Evolutionary conservation across 2,888 invertebrate species (phyloP), one percentile per base, ranked within the genome.

Genomic region (Caradrina kadenii): DNA sequence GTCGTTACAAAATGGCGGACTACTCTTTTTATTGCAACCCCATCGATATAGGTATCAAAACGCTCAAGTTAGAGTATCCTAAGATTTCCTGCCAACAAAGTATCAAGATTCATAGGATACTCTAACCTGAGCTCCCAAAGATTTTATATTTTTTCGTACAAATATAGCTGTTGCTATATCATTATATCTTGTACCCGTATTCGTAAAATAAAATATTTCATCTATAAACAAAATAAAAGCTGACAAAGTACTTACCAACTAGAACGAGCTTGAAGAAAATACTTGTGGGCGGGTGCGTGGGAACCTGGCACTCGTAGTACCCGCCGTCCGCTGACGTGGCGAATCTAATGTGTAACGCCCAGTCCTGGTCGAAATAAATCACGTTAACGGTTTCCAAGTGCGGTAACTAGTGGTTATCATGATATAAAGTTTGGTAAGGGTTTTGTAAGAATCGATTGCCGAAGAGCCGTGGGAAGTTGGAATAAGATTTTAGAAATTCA

Each of bases 271-370:
- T 96, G 84, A 97, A 96, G 91, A 96, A 97, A 86, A 97, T 96
- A 86, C 97, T 97, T 13, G 96, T 96, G 55, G 97, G 97, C 10
- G 97, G 97, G 89, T 97, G 97, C 13, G 97, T 97, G 8, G 97
- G 97, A 63, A 97, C 96, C 91, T 97, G 97, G 87, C 97, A 97
- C 90, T 97, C 97, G 86, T 97, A 97, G 83, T 97, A 94, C 0
- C 97, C 97, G 13, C 95, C 97, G 83, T 97, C 97, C n/a, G 95
- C 96, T 56, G 96, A 95, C 78, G 96, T 96, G 0, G 96, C 96
- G 86, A 96, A 97, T 73, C 96, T 92, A 83, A 97, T 96, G 87
- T 97, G 97, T 39, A 97, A 91, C 66, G 96, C 96, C 97, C 97
- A 97, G 88, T 97, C 97, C 97, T 97, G 91, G 73, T 83, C 60